These are phyloP conservation scores for Pyxicephalus adspersus DNA, from an alignment of 2,113 vertebrate genomes.

Conservation along the genomic window DNA sequence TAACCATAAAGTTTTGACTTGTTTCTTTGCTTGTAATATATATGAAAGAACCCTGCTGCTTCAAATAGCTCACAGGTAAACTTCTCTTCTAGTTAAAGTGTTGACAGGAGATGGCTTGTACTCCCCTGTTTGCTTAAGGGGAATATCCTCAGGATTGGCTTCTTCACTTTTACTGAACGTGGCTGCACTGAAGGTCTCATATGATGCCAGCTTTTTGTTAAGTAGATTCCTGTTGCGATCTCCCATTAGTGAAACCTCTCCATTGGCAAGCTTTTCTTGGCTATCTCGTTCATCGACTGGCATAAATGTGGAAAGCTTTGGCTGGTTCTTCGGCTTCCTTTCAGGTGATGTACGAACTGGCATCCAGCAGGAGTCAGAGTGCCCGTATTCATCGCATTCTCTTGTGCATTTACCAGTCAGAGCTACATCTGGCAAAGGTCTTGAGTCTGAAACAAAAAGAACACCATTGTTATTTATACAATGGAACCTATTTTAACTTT, in stretches of 20 bases:
- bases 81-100: slow-evolving; percentile 96
- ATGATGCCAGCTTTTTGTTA: slow-evolving; percentile 96
- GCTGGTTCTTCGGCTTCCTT: slow-evolving; percentile 92
- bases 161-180: slow-evolving; percentile 88
- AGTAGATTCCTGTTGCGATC: slow-evolving; percentile 98
- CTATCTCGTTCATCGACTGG: slow-evolving; percentile 88
- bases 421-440: slow-evolving; percentile 98
- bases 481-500: neutral
- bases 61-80: slow-evolving; percentile 89
- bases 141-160: slow-evolving; percentile 92
- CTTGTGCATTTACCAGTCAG: slow-evolving; percentile 98
- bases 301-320: slow-evolving; percentile 99
- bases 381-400: slow-evolving; percentile 97
- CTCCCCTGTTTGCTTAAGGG: slow-evolving; percentile 93
- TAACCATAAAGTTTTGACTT: slow-evolving; percentile 66
- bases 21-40: slow-evolving; percentile 64
- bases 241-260: slow-evolving; percentile 92
- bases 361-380: slow-evolving; percentile 99
- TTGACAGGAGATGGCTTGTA: slow-evolving; percentile 97
- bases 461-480: slow-evolving; percentile 41
- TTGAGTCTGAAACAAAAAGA: slow-evolving; percentile 84
- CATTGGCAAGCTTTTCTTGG: slow-evolving; percentile 94
- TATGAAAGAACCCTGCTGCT: slow-evolving; percentile 66
- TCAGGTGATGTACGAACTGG: slow-evolving; percentile 97
- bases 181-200: slow-evolving; percentile 90